Evolutionary conservation across 2,888 invertebrate genomes (phyloP).

Genomic region (Gymnocheta viridis): DNA sequence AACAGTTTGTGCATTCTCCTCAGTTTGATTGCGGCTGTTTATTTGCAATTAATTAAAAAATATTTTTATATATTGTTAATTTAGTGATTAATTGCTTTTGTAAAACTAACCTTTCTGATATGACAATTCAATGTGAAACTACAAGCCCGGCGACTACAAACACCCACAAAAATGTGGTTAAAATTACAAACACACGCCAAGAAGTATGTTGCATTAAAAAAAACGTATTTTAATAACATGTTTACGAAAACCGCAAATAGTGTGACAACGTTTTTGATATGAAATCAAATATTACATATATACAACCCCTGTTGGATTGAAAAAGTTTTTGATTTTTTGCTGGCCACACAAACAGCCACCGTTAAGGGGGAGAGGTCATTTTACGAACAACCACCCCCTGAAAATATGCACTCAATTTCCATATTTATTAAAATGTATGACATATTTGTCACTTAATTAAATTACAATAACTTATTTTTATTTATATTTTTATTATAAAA

Average conservation of each 20-base stretch:
- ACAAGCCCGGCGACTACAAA: background rate
- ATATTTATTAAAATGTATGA: conserved; percentile 25
- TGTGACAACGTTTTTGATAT: conserved; percentile 18
- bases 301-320: background rate
- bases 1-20: too few species aligned
- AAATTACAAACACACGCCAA: conserved; percentile 58
- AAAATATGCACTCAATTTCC: conserved; percentile 31
- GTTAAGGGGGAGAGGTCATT: background rate
- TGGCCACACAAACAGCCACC: background rate
- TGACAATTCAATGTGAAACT: conserved; percentile 21
- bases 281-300: conserved; percentile 10
- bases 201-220: conserved; percentile 46
- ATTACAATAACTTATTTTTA: conserved; percentile 51
- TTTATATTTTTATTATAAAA: conserved; percentile 20
- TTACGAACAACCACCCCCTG: conserved; percentile 1
- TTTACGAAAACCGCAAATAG: conserved; percentile 59
- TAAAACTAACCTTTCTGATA: conserved; percentile 13
- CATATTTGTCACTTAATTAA: conserved; percentile 59
- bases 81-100: background rate
- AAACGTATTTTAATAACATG: conserved; percentile 50
- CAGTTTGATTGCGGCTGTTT: background rate
- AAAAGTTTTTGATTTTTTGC: background rate
- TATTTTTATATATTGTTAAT: conserved; percentile 11
- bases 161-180: conserved; percentile 67
- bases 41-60: conserved; percentile 7